Base-by-base conservation (phyloP, 2,888 invertebrate genomes). In the Alloscopus bannaensis region DNA sequence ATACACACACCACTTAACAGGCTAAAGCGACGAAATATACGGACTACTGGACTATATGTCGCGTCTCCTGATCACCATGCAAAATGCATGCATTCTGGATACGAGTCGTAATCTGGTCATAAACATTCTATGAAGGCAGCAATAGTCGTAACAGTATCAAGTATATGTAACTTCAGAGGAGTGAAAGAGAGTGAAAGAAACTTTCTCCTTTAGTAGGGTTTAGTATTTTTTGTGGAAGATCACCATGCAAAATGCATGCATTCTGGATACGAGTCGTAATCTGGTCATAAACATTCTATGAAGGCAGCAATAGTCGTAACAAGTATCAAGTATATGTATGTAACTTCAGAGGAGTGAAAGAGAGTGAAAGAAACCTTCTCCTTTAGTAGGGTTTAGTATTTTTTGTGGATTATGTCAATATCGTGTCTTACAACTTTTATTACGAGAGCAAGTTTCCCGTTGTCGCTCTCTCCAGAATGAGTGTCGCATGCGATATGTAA, bases 341-440 rank as follows among this genome's bases (percentile, higher is more conserved):
- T 31, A 59, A 59, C 59, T 55, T 11, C 28, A 26, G 24, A n/a
- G n/a, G n/a, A n/a, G n/a, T n/a, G n/a, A n/a, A n/a, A n/a, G 55
- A 11, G 22, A 2, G 18, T 6, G 28, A 20, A 6, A 11, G 26
- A 3, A 26, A 26, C 26, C 28, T 42, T 42, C 8, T 42, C 42
- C 8, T 18, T 8, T n/a, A 8, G 13, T 42, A 16, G 2, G 13
- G 13, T 42, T 42, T 42, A n/a, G 22, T 26, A 3, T 50, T 26
- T 26, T 52, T n/a, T 47, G 18, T 18, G 55, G 55, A 55, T 55
- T 55, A 50, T 50, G 55, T 55, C 55, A 55, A 55, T 55, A 55
- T 11, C 45, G n/a, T 45, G 45, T 45, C 3, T 45, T 45, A 45
- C 45, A 11, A n/a, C n/a, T 16, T 45, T 45, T 4, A 36, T 8